Evolutionary conservation across 2,888 invertebrate genomes (phyloP).

Genomic region (Drosophila meridionalis): DNA sequence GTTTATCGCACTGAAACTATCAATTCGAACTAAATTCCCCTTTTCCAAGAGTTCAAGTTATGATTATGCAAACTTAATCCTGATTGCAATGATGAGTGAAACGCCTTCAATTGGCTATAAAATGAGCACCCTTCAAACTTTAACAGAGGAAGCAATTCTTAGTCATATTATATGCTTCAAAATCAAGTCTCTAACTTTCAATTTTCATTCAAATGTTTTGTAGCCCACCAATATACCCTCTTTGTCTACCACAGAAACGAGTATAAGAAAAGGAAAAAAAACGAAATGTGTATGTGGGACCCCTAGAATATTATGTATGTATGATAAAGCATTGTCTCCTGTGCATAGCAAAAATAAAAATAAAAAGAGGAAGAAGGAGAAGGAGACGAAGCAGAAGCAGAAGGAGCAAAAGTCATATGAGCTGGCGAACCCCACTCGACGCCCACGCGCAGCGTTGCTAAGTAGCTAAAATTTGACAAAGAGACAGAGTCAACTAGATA

Average conservation of each 20-base stretch:
- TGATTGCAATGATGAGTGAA: no score
- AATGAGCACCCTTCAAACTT: no score
- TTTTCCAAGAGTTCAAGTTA: no score
- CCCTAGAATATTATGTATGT: slow-evolving; percentile 9
- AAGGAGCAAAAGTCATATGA: slow-evolving; percentile 48
- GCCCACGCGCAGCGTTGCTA: slow-evolving; percentile 38
- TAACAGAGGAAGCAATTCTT: no score
- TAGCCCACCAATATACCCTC: background rate
- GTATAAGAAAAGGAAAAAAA: background rate
- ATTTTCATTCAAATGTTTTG: background rate
- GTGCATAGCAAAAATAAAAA: slow-evolving; percentile 53
- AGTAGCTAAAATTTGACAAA: slow-evolving; percentile 74
- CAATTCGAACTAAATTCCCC: no score
- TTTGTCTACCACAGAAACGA: background rate
- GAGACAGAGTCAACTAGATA: slow-evolving; percentile 13
- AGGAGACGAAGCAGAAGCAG: slow-evolving; percentile 10
- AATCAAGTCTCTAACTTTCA: background rate
- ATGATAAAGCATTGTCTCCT: slow-evolving; percentile 69
- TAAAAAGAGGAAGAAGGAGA: slow-evolving; percentile 10
- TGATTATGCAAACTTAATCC: no score
- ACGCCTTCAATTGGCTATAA: no score
- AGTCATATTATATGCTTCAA: background rate
- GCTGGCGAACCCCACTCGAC: slow-evolving; percentile 22
- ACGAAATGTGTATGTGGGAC: background rate
- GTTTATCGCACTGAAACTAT: no score